phyloP scores from a whole-genome alignment of 37 sponge, comb jelly and placozoan species.

The Eunapius fragilis region DNA sequence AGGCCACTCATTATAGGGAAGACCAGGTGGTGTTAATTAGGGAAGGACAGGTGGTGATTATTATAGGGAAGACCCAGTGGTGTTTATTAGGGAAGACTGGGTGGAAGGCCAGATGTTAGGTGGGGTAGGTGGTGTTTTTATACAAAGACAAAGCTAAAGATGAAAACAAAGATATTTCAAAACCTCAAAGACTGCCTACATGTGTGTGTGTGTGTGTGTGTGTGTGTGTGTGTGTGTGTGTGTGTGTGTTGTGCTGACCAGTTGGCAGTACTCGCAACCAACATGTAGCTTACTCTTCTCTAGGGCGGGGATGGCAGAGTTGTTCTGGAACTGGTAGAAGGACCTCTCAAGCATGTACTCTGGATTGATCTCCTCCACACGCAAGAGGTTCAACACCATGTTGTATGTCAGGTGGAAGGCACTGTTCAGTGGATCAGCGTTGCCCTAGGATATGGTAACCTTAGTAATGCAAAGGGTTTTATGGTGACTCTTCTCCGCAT shows the following conservation, averaged over 20 bases:
- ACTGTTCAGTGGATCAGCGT: constrained; percentile 94
- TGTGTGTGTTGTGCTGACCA: not conserved
- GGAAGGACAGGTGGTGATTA: no score
- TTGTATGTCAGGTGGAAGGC: constrained; percentile 97
- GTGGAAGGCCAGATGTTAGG: no score
- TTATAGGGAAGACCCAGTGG: no score
- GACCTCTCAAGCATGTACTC: constrained; percentile 98
- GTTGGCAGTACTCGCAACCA: not conserved
- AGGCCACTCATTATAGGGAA: no score
- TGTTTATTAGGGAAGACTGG: no score
- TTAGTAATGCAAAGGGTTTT: not conserved
- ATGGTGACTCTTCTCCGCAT: not conserved
- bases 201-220: constrained; percentile 18
- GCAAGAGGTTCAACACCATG: constrained; percentile 96
- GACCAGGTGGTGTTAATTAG: no score
- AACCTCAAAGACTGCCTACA: not conserved
- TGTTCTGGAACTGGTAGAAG: constrained; percentile 97
- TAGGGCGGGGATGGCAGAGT: constrained; percentile 84
- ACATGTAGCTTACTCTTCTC: constrained; percentile 64
- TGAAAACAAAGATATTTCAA: no score
- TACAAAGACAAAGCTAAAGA: no score
- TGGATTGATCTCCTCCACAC: constrained; percentile 98
- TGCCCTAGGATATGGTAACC: constrained; percentile 63
- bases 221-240: not conserved
- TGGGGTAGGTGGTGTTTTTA: no score